Conservation (phyloP, 1,140 invertebrate species). For the Brachionus paranguensis region DNA sequence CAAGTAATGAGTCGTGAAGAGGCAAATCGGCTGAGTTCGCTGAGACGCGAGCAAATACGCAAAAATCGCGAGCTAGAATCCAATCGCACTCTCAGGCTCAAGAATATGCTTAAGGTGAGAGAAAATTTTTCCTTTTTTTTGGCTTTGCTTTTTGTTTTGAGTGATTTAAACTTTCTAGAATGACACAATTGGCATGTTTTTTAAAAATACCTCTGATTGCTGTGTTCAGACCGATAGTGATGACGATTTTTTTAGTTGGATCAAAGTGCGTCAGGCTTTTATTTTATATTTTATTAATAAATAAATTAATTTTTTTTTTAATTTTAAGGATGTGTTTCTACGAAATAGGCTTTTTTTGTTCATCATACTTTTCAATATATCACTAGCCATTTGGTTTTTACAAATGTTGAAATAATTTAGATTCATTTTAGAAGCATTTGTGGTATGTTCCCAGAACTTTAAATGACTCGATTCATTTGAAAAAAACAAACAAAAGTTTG, state of each 20-base stretch:
- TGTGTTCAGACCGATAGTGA: slow-evolving; percentile 23
- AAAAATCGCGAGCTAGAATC: slow-evolving; percentile 16
- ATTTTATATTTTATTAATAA: background rate
- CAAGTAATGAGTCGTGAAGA: slow-evolving; percentile 39
- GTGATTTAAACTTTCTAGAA: background rate
- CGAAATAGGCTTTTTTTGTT: slow-evolving; percentile 35
- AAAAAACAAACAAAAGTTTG: background rate
- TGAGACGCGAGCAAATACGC: slow-evolving; percentile 39
- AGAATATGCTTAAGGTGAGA: slow-evolving; percentile 29
- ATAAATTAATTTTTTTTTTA: background rate
- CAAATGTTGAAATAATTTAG: slow-evolving; percentile 36
- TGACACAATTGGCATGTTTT: slow-evolving; percentile 36
- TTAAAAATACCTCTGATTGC: slow-evolving; percentile 28
- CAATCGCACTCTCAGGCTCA: background rate
- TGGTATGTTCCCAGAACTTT: background rate
- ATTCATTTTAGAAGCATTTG: background rate
- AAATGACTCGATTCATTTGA: background rate
- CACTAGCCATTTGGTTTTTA: slow-evolving; percentile 37
- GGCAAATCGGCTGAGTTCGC: slow-evolving; percentile 20
- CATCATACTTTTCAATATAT: slow-evolving; percentile 39
- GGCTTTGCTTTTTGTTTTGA: background rate
- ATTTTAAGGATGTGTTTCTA: slow-evolving; percentile 27
- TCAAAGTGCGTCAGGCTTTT: background rate
- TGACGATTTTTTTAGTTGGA: background rate
- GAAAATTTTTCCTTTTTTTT: background rate